Base-by-base conservation (phyloP, 37 sponge, comb jelly and placozoan genomes). In the Diacarnus erythraeanus region DNA sequence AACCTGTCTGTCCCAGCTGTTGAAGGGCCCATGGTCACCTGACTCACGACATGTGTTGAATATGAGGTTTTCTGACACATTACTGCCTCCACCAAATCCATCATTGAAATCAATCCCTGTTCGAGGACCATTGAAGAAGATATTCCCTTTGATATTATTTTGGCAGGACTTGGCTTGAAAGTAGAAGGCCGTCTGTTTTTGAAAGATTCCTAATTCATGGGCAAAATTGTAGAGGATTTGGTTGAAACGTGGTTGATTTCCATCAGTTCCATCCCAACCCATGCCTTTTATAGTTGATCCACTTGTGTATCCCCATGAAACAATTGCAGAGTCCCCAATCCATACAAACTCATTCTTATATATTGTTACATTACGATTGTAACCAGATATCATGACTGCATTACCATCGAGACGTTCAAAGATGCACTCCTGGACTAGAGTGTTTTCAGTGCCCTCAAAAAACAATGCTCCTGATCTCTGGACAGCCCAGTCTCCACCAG, bases 71-170 rank as follows among this genome's bases (percentile, higher is more conserved):
- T 72, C 54, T 6, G 65, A 47, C 42, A 91, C 71, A 59, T 40
- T 42, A 34, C 72, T 78, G 23, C 72, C 88, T 6, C 88, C 93
- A 38, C 93, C 93, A 77, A 92, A 92, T 0, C 93, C 93, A 58
- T 92, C 88, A 77, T 92, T 92, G 72, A 92, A 92, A 71, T 92
- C 88, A 40, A 92, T 88, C 0, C 93, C 93, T 10, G 89, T 89
- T 38, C 92, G 80, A 0, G 92, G 92, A 31, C 92, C 92, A 77
- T 92, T 92, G 85, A 86, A 92, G 80, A 86, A 87, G 60, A 92
- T 84, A 40, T 92, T 92, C 4, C 83, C 89, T 21, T 20, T 36
- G 35, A 92, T 30, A 27, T 37, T 70, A n/a, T 64, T 92, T 51
- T 86, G 79, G 75, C 89, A 83, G 30, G 89, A 44, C 31, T 84